A percentile compares a stretch with the other conserved stretches of the same genome.
phyloP scores from a whole-genome alignment of 2,888 invertebrate species.

The Pristionchus exspectatus region DNA sequence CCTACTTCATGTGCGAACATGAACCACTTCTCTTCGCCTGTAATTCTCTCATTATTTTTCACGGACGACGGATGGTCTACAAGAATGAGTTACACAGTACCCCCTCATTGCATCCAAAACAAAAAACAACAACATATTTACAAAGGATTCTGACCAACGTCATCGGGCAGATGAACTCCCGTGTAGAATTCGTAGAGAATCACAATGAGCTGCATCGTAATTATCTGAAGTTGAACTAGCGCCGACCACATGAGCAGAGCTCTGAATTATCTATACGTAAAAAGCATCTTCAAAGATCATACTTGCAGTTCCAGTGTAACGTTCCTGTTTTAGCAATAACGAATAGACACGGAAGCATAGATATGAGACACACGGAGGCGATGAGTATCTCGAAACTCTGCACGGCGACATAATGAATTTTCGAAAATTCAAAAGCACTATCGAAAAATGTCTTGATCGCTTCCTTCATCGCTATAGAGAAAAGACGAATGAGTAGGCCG shows the following conservation, averaged over 20 bases:
- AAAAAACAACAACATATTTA: too few species aligned
- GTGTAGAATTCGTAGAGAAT: background rate
- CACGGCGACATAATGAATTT: background rate
- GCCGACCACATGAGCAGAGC: background rate
- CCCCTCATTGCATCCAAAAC: too few species aligned
- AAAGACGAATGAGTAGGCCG: background rate
- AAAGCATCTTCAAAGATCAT: background rate
- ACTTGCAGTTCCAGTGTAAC: background rate
- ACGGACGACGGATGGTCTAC: too few species aligned
- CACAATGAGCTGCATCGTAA: background rate
- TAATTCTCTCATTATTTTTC: background rate
- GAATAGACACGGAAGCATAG: background rate
- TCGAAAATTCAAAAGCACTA: background rate
- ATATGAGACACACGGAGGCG: background rate
- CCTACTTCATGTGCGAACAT: slow-evolving; percentile 27
- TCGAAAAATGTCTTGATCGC: background rate
- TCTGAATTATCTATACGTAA: background rate
- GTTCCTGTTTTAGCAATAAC: slow-evolving; percentile 7
- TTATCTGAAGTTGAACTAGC: slow-evolving; percentile 1
- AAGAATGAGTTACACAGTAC: too few species aligned
- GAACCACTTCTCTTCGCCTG: background rate
- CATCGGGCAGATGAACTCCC: background rate
- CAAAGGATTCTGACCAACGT: background rate
- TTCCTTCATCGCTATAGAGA: background rate
- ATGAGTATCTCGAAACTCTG: background rate